Percentiles rank a stretch among this genome's conserved stretches.
Conservation (phyloP, 2,888 invertebrate genomes). For the Autographa gamma region DNA sequence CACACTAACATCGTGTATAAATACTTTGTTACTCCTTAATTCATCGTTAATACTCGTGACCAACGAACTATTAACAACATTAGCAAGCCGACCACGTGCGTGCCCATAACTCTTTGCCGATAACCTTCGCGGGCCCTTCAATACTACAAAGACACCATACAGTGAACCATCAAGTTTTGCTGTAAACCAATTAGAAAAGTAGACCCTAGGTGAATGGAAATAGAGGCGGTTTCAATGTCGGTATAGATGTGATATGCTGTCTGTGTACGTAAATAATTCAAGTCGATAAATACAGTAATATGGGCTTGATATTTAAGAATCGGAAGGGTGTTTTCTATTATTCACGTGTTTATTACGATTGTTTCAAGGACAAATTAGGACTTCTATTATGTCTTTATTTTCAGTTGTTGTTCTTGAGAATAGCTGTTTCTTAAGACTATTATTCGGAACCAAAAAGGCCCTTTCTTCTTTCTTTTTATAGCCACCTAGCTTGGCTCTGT, state of each 20-base stretch:
- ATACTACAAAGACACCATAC: slow-evolving; percentile 11
- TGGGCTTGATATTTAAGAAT: neutral
- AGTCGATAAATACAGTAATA: neutral
- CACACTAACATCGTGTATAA: neutral
- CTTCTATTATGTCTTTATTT: neutral
- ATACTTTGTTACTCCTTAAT: neutral
- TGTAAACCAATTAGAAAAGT: neutral
- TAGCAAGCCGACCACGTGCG: slow-evolving; percentile 28
- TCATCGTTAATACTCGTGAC: neutral
- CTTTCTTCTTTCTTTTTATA: too few species aligned
- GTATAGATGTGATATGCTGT: neutral
- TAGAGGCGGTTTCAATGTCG: neutral
- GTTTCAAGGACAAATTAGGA: neutral
- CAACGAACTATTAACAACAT: slow-evolving; percentile 18
- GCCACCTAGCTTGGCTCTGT: neutral
- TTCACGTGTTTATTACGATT: neutral
- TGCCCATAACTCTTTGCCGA: slow-evolving; percentile 12
- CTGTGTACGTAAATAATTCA: neutral
- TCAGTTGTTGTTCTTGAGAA: neutral
- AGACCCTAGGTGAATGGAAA: neutral
- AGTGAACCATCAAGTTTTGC: slow-evolving; percentile 30
- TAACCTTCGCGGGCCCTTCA: slow-evolving; percentile 20
- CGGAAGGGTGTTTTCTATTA: neutral
- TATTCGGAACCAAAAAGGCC: too few species aligned
- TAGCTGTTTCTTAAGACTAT: neutral